These are phyloP conservation scores for Siniperca chuatsi DNA, from an alignment of 2,113 vertebrate species.

Conservation along the genomic window DNA sequence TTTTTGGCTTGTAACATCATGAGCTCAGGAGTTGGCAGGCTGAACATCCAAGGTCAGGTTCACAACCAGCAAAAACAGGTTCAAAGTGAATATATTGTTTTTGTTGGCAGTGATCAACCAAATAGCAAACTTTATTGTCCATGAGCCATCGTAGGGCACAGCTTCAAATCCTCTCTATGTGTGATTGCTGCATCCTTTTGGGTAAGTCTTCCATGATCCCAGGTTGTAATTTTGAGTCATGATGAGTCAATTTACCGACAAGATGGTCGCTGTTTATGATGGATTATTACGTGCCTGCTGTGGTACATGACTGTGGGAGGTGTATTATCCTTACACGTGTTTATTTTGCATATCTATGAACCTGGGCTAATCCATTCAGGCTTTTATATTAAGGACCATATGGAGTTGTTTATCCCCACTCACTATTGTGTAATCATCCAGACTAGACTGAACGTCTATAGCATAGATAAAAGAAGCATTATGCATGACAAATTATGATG, in stretches of 20 bases:
- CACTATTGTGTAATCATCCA: conserved; percentile 8
- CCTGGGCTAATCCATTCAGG: conserved; percentile 48
- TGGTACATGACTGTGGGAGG: conserved; percentile 8
- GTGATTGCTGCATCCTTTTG: not conserved
- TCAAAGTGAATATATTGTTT: conserved; percentile 29
- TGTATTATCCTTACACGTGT: conserved; percentile 38
- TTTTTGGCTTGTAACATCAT: conserved; percentile 19
- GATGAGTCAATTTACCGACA: conserved; percentile 37
- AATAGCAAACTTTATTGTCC: not conserved
- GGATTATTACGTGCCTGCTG: conserved; percentile 44
- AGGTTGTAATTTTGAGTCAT: conserved; percentile 33
- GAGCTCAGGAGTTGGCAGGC: conserved; percentile 40
- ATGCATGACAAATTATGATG: not conserved
- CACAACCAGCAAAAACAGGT: conserved; percentile 21
- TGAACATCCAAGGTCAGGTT: conserved; percentile 3
- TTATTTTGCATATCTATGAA: conserved; percentile 50
- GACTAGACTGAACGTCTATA: not conserved
- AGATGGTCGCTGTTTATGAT: conserved; percentile 31
- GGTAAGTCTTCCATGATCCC: not conserved
- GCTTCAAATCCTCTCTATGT: not conserved
- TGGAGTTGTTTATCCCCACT: conserved; percentile 40
- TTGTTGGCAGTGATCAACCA: conserved; percentile 15
- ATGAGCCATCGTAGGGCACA: not conserved
- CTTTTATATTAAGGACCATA: conserved; percentile 45
- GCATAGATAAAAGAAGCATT: not conserved